Evolutionary conservation across 2,797 vertebrate genomes (phyloP).

Genomic region (Pachyuromys duprasi): DNA sequence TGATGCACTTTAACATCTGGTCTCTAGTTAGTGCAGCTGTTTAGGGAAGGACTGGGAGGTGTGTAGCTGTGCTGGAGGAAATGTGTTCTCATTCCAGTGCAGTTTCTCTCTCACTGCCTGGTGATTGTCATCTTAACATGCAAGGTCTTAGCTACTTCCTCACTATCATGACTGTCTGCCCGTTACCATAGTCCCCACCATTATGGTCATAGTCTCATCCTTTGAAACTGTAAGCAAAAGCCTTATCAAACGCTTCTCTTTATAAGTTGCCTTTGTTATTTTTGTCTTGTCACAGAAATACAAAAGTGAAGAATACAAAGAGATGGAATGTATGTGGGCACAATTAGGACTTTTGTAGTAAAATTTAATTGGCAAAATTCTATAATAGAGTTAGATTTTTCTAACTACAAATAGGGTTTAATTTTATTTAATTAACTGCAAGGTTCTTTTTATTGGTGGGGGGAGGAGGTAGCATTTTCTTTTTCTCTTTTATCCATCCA

Average conservation of each 20-base stretch:
- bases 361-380: conserved; percentile 15
- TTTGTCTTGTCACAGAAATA: not conserved
- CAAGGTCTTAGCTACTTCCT: not conserved
- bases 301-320: not conserved
- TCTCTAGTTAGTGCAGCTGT: not conserved
- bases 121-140: not conserved
- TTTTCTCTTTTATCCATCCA: not conserved
- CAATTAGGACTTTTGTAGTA: not conserved
- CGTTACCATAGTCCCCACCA: not conserved
- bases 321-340: not conserved
- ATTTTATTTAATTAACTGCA: not conserved
- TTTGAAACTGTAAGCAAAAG: not conserved
- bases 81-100: not conserved
- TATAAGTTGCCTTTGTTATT: not conserved
- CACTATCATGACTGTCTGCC: not conserved
- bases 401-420: not conserved
- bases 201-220: not conserved
- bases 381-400: not conserved
- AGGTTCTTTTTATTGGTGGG: not conserved
- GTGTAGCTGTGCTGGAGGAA: not conserved
- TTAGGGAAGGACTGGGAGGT: not conserved
- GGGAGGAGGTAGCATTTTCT: not conserved
- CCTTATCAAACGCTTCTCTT: not conserved
- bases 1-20: not conserved
- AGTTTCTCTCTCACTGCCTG: not conserved